These are phyloP conservation scores for Triops longicaudatus DNA, from an alignment of 1,140 invertebrate species.

Conservation along the genomic window DNA sequence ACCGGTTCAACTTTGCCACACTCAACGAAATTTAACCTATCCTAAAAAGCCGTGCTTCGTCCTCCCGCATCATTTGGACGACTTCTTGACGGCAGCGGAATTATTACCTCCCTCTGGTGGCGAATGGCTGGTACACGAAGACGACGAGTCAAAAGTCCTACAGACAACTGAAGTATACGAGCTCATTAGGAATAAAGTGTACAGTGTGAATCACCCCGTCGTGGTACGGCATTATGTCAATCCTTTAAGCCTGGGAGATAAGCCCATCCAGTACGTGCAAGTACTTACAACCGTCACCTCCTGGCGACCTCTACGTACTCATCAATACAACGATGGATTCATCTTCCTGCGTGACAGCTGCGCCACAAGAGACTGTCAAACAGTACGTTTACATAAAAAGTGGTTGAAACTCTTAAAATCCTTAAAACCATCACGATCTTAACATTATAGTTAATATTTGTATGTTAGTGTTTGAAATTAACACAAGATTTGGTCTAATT, in stretches of 20 bases:
- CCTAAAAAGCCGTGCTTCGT: conserved; percentile 33
- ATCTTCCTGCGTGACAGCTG: conserved; percentile 33
- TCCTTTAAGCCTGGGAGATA: conserved; percentile 31
- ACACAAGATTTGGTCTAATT: neutral
- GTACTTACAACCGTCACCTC: conserved; percentile 36
- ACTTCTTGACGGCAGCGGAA: conserved; percentile 34
- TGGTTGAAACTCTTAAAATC: neutral
- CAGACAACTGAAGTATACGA: conserved; percentile 28
- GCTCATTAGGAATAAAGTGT: conserved; percentile 26
- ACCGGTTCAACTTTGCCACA: neutral
- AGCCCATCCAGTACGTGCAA: conserved; percentile 34
- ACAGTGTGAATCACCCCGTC: neutral
- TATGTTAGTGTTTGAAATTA: no score
- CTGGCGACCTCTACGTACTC: conserved; percentile 34
- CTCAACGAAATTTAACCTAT: neutral
- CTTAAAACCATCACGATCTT: no score
- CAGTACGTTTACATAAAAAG: neutral
- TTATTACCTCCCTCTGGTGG: conserved; percentile 31
- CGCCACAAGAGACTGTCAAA: conserved; percentile 20
- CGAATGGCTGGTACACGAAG: conserved; percentile 32
- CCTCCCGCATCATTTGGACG: conserved; percentile 33
- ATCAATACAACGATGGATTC: conserved; percentile 35
- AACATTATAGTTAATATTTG: no score
- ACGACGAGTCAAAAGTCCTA: conserved; percentile 2
- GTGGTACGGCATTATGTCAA: conserved; percentile 17